phyloP scores from a whole-genome alignment of 2,113 vertebrate species.

The Pangasianodon hypophthalmus region DNA sequence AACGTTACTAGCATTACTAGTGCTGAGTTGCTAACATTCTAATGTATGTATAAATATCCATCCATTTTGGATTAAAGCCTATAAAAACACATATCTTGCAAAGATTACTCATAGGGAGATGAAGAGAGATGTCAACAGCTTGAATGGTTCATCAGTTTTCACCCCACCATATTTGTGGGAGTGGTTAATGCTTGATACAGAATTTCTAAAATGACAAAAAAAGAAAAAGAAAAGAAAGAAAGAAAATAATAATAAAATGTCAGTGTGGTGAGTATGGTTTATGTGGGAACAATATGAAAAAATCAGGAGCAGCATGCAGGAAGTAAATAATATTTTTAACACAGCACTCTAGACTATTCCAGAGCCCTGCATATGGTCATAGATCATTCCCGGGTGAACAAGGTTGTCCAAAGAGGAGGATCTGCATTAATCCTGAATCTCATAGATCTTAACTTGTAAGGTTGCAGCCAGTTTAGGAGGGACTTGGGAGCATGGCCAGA shows the following conservation, averaged over 20 bases:
- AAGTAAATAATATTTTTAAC: background rate
- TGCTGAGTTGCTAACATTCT: background rate
- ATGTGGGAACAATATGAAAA: background rate
- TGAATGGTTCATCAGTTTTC: constrained; percentile 9
- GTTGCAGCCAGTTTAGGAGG: background rate
- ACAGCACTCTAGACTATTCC: background rate
- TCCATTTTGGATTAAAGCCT: background rate
- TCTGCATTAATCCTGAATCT: background rate
- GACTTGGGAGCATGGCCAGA: background rate
- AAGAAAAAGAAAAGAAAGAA: background rate
- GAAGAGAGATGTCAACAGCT: background rate
- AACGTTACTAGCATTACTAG: background rate
- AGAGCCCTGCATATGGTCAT: background rate
- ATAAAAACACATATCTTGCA: constrained; percentile 10
- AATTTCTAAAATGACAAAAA: background rate
- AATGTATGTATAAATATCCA: background rate
- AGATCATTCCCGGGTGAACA: background rate
- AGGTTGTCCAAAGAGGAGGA: background rate
- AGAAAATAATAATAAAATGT: background rate
- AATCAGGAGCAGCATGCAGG: background rate
- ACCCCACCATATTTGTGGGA: background rate
- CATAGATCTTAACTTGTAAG: background rate
- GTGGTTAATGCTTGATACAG: background rate
- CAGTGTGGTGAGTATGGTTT: background rate
- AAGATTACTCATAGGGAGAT: background rate